Conservation (phyloP, 2,888 invertebrate genomes). For the Callinectes sapidus region DNA sequence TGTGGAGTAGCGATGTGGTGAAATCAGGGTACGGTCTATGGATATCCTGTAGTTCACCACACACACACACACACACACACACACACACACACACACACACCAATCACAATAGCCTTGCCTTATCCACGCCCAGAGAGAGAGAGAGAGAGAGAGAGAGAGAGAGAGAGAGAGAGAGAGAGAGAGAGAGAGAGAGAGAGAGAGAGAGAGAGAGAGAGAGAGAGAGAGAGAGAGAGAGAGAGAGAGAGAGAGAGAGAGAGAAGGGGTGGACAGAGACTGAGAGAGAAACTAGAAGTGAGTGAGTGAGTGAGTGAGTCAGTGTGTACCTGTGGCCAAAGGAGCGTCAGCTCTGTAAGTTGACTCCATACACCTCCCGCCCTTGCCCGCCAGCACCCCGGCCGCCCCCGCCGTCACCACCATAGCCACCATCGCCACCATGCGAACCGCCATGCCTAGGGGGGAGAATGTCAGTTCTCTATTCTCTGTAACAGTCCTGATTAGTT, state of each 20-base stretch:
- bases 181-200: not conserved
- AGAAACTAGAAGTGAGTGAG: too few relatives aligned
- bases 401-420: conserved; percentile 24
- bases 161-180: not conserved
- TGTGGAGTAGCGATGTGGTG: too few relatives aligned
- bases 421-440: not conserved
- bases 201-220: not conserved
- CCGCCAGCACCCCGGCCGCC: not conserved
- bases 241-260: not conserved
- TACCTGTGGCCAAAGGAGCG: conserved; percentile 30
- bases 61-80: too few relatives aligned
- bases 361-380: not conserved
- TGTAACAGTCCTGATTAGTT: too few relatives aligned
- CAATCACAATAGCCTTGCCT: too few relatives aligned
- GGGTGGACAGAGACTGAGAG: too few relatives aligned
- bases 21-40: too few relatives aligned
- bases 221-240: not conserved
- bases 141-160: not conserved
- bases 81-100: too few relatives aligned
- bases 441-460: not conserved
- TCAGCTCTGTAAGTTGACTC: not conserved
- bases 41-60: too few relatives aligned
- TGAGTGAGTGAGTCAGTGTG: too few relatives aligned
- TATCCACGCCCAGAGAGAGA: too few relatives aligned
- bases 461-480: too few relatives aligned